These are phyloP conservation scores for Trichomalopsis sarcophagae DNA, from an alignment of 1,140 invertebrate species.

Conservation along the genomic window DNA sequence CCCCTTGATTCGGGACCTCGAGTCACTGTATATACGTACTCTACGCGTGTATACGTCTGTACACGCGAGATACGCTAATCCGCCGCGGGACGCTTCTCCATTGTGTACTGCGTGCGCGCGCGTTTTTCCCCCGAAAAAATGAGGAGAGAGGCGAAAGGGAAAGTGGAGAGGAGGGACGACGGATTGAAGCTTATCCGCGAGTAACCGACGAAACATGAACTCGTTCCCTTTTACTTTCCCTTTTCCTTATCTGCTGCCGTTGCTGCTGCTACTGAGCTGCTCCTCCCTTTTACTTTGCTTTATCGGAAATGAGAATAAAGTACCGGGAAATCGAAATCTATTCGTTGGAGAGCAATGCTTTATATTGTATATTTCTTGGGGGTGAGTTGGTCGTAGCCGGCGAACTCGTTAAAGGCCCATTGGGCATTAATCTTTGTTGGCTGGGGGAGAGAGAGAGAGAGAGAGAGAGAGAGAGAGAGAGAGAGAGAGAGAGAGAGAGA, in stretches of 20 bases:
- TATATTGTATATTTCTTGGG: conserved; percentile 11
- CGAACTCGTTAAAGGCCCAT: conserved; percentile 34
- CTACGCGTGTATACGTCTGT: neutral
- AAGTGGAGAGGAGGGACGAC: conserved; percentile 55
- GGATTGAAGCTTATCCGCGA: conserved; percentile 63
- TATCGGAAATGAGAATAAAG: conserved; percentile 55
- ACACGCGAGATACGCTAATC: conserved; percentile 33
- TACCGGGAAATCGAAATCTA: conserved; percentile 52
- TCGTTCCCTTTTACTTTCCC: conserved; percentile 13
- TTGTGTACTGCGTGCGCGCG: conserved; percentile 20
- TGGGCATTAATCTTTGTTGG: conserved; percentile 43
- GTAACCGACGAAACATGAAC: conserved; percentile 33
- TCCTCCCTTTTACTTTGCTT: conserved; percentile 53
- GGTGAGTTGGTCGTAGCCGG: neutral
- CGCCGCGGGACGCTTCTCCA: conserved; percentile 31
- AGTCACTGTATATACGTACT: neutral
- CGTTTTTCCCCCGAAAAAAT: neutral
- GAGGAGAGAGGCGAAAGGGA: conserved; percentile 31
- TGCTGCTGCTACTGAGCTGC: neutral
- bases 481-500: neutral
- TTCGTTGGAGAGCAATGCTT: conserved; percentile 21
- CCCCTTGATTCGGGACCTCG: conserved; percentile 33
- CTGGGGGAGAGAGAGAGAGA: neutral
- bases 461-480: neutral
- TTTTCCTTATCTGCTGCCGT: conserved; percentile 48